Base-by-base conservation (phyloP, 2,888 invertebrate species). In the Lepidochitona cinerea region DNA sequence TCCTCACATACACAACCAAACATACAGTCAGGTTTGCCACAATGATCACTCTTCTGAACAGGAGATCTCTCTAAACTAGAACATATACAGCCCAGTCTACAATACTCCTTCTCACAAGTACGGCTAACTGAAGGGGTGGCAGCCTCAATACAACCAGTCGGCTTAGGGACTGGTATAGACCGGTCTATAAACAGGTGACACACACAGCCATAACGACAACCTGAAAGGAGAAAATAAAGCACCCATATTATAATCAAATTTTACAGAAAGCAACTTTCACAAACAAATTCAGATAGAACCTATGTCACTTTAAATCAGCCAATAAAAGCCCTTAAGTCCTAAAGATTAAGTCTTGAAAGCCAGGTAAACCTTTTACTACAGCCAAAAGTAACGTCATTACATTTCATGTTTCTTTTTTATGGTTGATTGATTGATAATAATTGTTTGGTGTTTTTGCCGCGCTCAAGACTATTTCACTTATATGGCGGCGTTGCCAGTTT, bases 121-220 rank as follows among this genome's bases (percentile, higher is more conserved):
- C 65, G 23, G 14, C 26, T 33, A 12, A 69, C 64, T 0, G 67
- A 23, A 6, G 77, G 77, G 49, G 81, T 80, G 29, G 78, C 75
- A 35, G 75, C 79, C 49, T 81, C 82, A 4, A 79, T 79, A 23
- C 77, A 79, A 37, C 81, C 83, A 7, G 79, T 76, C 67, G 79
- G 75, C 73, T 79, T 82, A 77, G 85, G n/a, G 18, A 18, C 37
- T 26, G 66, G 36, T 14, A 37, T 37, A 4, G 59, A 4, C 2
- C 59, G 4, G 32, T 59, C 59, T 4, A 23, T 23, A 26, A 66
- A 87, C 64, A 88, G 81, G 70, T 88, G 86, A 76, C 88, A 88
- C 36, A 88, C 86, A 76, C 88, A 88, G 33, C 88, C 87, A 79
- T 87, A 88, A 9, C 87, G 81, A 75, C 88, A 88, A 29, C 88